Conservation (phyloP, 2,113 vertebrate species). For the Butorides virescens region DNA sequence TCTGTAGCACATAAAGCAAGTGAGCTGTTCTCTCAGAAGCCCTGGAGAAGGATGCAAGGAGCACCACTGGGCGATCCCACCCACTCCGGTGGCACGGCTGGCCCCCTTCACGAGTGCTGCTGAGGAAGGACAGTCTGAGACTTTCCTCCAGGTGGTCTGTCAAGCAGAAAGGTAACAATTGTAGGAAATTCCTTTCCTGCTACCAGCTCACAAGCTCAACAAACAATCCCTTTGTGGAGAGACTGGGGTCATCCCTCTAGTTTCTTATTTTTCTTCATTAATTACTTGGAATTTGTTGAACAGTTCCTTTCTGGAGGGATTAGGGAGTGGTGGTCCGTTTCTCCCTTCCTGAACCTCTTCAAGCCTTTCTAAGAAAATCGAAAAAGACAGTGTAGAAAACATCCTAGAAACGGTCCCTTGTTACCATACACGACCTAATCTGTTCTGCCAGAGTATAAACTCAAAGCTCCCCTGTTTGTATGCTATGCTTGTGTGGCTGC, state of each 20-base stretch:
- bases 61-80: not conserved
- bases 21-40: not conserved
- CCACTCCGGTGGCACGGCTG: not conserved
- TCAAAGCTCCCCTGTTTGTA: not conserved
- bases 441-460: not conserved
- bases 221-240: not conserved
- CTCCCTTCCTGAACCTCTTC: not conserved
- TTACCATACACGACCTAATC: not conserved
- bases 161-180: constrained; percentile 57
- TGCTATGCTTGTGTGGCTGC: not conserved
- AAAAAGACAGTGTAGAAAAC: not conserved
- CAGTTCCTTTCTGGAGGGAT: not conserved
- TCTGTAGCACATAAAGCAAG: not conserved
- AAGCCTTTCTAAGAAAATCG: not conserved
- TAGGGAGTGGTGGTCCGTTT: not conserved
- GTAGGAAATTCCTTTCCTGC: constrained; percentile 45
- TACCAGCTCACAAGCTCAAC: constrained; percentile 9
- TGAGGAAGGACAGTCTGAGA: not conserved
- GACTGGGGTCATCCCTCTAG: not conserved
- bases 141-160: constrained; percentile 50
- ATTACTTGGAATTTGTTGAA: not conserved
- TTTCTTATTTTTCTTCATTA: not conserved
- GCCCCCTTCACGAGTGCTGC: not conserved
- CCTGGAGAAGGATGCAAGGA: not conserved
- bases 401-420: not conserved